Base-by-base conservation (phyloP, 1,140 invertebrate genomes). In the Tetragnatha versicolor region DNA sequence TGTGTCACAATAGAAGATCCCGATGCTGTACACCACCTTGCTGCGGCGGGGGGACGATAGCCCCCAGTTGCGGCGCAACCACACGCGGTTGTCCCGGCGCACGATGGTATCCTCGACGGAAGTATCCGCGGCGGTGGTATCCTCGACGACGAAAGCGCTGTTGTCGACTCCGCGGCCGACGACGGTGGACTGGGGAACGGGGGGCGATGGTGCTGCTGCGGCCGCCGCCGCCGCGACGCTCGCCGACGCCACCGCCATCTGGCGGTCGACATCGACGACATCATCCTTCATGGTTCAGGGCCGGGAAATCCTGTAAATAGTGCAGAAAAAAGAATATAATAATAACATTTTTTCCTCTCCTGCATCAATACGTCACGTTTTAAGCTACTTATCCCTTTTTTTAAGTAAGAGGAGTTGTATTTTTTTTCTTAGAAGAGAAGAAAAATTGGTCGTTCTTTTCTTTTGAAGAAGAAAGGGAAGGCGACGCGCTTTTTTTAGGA, bases 1-100 rank as follows among this genome's bases (percentile, higher is more conserved):
- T n/a, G 63, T 69, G 25, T 78, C 75, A 14, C 63, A 79, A 17
- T 79, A 79, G 35, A 79, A 79, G 10, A 79, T 31, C 2, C 76
- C 76, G 20, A 79, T 79, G 29, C 29, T 79, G 37, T 68, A 58
- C 51, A 79, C 76, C 25, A 47, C 45, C 20, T 72, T 72, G 10
- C 29, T 39, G 14, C 20, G 12, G 47, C 25, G 14, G 12, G 33
- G 5, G 39, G 65, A 49, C 25, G 35, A 47, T 47, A 7, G 1
- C 55, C 25, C 10, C 3, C 20, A 49, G 65, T 6, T 29, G n/a
- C 25, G 22, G 25, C 14, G 25, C 37, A 37, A 20, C 6, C 7
- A 12, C n/a, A 31, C 39, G 25, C 29, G 58, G 37, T n/a, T 58
- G 17, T 65, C 60, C 20, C 35, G 31, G 9, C 60, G 73, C 10